Evolutionary conservation across 2,113 vertebrate genomes (phyloP).

Genomic region (Cyphomyrus plagiostoma): DNA sequence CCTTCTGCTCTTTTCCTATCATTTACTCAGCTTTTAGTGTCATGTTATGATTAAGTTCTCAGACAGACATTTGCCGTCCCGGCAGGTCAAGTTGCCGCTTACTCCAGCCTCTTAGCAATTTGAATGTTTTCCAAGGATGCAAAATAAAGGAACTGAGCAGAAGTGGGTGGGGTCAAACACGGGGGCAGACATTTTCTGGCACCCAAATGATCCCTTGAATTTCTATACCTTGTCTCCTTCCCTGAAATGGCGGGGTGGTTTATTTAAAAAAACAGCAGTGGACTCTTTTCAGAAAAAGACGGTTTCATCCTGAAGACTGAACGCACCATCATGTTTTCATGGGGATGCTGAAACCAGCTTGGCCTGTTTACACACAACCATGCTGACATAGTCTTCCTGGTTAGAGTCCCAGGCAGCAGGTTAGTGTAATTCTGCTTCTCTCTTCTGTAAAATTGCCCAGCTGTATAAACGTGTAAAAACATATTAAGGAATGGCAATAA

Average conservation of each 20-base stretch:
- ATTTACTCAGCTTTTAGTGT: not conserved
- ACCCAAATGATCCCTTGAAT: not conserved
- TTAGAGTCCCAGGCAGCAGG: not conserved
- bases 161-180: not conserved
- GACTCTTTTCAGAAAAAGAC: not conserved
- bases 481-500: not conserved
- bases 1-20: not conserved
- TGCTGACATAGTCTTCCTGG: not conserved
- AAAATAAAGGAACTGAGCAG: not conserved
- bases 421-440: not conserved
- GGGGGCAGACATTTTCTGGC: not conserved
- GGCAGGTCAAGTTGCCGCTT: not conserved
- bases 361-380: not conserved
- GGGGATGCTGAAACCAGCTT: not conserved
- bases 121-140: not conserved
- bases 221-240: not conserved
- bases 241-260: not conserved
- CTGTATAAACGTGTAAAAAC: not conserved
- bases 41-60: not conserved
- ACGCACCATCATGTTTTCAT: not conserved
- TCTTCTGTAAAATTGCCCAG: not conserved
- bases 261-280: not conserved
- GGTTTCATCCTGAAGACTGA: not conserved
- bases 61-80: slow-evolving; percentile 9
- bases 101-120: not conserved